Evolutionary conservation across 2,113 vertebrate genomes (phyloP), one percentile per base, ranked within the genome.

Genomic region (Clupea harengus): DNA sequence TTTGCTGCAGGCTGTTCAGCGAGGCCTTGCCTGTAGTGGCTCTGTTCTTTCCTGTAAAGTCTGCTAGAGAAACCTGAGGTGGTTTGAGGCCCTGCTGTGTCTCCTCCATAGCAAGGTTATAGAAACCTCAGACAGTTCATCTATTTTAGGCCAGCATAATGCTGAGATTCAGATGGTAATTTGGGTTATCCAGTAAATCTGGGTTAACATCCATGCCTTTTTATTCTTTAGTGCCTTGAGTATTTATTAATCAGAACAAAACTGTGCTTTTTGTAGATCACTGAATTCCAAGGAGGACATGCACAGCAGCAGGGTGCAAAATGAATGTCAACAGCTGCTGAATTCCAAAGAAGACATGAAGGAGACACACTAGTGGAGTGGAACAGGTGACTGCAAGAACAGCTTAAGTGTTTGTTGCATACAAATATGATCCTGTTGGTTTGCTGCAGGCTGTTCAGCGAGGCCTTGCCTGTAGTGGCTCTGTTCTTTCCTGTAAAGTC

Each of bases 21-120:
- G 86, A 93, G 94, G 88, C 89, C 13, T 0, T 87, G 89, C 90
- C 93, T 90, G 81, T 15, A 0, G 93, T 95, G 94, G 91, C 87
- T 92, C 85, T 85, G 87, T 45, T 86, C 94, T 94, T 93, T 95
- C 93, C 94, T 95, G 17, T 45, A 50, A 89, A 11, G 92, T 94
- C 94, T 96, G 95, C 95, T 57, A 96, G 85, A 96, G 64, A 91
- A 10, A 86, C 0, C 2, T 84, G 96, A 81, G 93, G 93, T 9
- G 83, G 95, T 96, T 96, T 96, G 95, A 95, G 95, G 94, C 94
- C 93, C 91, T 84, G 92, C 92, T 84, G 89, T 91, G 91, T 4
- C 32, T 11, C 64, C 22, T 85, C 83, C 91, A 8, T 18, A 39
- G 92, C 90, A 57, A 93, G 93, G 95, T 95, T 95, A 92, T 94